Base-by-base conservation (phyloP, 2,888 invertebrate genomes). In the Branchipolynoe longqiensis region DNA sequence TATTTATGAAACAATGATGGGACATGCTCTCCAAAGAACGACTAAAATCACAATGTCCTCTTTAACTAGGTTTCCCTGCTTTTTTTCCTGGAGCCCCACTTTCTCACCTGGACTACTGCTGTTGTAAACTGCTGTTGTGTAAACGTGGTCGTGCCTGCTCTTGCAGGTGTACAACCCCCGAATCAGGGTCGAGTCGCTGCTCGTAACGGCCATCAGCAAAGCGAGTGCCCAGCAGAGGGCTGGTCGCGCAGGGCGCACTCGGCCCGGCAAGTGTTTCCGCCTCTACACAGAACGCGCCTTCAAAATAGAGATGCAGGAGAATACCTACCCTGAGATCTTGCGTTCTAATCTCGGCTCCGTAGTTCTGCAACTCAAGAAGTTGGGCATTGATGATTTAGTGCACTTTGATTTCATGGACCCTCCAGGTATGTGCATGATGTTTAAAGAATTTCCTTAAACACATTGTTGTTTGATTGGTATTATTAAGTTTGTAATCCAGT, bases 321-420 rank as follows among this genome's bases (percentile, higher is more conserved):
- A 99, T 92, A 99, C 99, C 0, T 99, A 99, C 94, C 99, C 99
- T 0, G 95, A 99, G 95, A 99, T 99, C 93, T 94, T 98, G 86
- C 95, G 96, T 89, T 98, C 98, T 69, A 98, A 98, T 95, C 95
- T 98, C 92, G 99, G 99, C 86, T 98, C 98, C 90, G 99, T 99
- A 89, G 99, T 99, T 89, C 95, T 99, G 91, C 99, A 99, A 95
- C 95, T 99, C 93, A 99, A 99, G 94, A 99, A 99, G 94, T 95
- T 99, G 88, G 97, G 98, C 90, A 99, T 99, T 91, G 99, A 99
- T 93, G 99, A 99, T 95, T 95, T 99, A 93, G 99, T 99, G 84
- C 99, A 99, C 94, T 99, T 99, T 94, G 99, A 99, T 95, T 99
- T 99, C 94, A 99, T 99, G 99, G 99, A 99, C 95, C 99, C 99